phyloP scores from a whole-genome alignment of 2,888 invertebrate species.

The Volucella inflata region DNA sequence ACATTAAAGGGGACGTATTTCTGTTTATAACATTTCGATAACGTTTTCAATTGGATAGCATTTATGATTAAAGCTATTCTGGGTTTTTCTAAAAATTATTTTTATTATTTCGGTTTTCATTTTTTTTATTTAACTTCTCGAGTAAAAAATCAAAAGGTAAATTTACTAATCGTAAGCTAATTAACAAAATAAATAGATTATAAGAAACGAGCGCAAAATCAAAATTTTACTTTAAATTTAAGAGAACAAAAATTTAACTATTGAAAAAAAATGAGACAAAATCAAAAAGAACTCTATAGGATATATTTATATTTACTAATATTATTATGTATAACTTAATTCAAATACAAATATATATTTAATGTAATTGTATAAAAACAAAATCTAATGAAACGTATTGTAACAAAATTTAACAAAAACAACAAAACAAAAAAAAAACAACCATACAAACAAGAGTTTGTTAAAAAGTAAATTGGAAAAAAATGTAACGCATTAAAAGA shows the following conservation, averaged over 20 bases:
- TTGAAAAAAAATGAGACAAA: conserved; percentile 60
- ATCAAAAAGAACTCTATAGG: conserved; percentile 70
- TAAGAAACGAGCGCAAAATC: conserved; percentile 77
- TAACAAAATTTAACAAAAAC: conserved; percentile 34
- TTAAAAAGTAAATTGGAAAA: conserved; percentile 15
- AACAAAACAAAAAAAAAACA: conserved; percentile 31
- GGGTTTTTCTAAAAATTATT: background rate
- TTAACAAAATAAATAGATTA: conserved; percentile 56
- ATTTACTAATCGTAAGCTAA: conserved; percentile 17
- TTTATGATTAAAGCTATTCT: background rate
- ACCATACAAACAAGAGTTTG: conserved; percentile 36
- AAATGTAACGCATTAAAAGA: conserved; percentile 21
- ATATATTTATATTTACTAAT: conserved; percentile 75
- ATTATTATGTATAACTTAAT: conserved; percentile 62
- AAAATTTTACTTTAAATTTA: conserved; percentile 75
- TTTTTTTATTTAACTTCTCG: background rate
- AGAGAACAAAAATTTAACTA: conserved; percentile 34
- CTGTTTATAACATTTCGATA: conserved; percentile 41
- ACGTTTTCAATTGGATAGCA: conserved; percentile 30
- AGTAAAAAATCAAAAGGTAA: conserved; percentile 56
- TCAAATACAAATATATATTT: conserved; percentile 69
- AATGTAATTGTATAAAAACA: conserved; percentile 64
- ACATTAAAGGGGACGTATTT: background rate
- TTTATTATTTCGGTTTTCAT: background rate
- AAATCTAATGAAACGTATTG: conserved; percentile 21